Base-by-base conservation (phyloP, 2,797 vertebrate genomes). In the Xiphorhynchus erythropygius region DNA sequence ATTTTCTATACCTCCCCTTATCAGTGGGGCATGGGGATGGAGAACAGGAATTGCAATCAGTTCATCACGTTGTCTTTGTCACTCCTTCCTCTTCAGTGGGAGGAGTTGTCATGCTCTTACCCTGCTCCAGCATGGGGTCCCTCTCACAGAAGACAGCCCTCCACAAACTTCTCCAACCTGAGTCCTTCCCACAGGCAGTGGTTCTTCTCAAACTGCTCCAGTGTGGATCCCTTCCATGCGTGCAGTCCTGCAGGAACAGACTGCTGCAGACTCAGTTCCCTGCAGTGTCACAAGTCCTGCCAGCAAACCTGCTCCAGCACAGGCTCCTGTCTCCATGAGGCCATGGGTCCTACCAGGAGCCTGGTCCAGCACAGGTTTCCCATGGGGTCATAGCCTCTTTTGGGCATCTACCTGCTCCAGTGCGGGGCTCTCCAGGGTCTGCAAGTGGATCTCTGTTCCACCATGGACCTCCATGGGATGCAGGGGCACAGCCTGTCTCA, bases 21-120 rank as follows among this genome's bases (percentile, higher is more conserved):
- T 9, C 33, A 18, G 28, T 0, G 0, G 17, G n/a, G 12, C 28
- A 39, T 13, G 5, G 2, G 9, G 28, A 22, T 18, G 35, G 37
- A 18, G 35, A 70, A 46, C 7, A 17, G 71, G 18, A 39, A 8
- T 3, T 33, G 4, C 7, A 37, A 44, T 33, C 35, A 39, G 13
- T 33, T 68, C 3, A 16, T 62, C 10, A 7, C 2, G 7, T 10
- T 71, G 33, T 32, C 24, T 44, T 30, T 35, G 17, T 9, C 13
- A 13, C 23, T 37, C 39, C 39, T 59, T 77, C 19, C 52, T 77
- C 17, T 37, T 85, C 42, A 12, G n/a, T 44, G n/a, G 12, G 7
- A 56, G 42, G 9, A 32, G 0, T 33, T 17, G 10, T 74, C 37
- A 27, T 28, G 14, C 2, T 50, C 24, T 62, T 68, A 19, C 9